Evolutionary conservation across 2,113 vertebrate species (phyloP), one percentile per base, ranked within the genome.

Genomic region (Turdus rufiventris): DNA sequence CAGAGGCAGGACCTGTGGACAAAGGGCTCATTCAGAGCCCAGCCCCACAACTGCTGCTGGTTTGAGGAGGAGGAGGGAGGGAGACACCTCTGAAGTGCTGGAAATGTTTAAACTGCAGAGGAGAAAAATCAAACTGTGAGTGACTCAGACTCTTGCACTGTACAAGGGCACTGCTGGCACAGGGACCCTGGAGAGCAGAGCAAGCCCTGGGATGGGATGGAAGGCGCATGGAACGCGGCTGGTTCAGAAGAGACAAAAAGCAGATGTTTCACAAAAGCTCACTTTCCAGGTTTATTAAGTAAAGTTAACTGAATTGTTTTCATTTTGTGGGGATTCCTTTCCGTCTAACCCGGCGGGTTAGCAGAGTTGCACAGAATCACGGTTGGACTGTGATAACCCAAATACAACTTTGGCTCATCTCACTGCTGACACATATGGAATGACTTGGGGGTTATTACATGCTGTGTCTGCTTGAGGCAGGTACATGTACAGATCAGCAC

Each of bases 371-470:
- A 94, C 93, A 94, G 95, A 96, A 96, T 96, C 96, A 96, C 85
- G 85, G 96, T 42, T 95, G 94, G 93, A 95, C 95, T 96, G 94
- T 95, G 96, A 96, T 96, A 95, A 97, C 89, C 96, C 96, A 97
- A 96, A 97, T 94, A 96, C 95, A 95, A 96, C 96, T 96, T 96
- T 96, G 96, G 96, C 95, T 96, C 95, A 95, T 97, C 96, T 96
- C 96, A 96, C 95, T 6, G 96, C 94, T 93, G 96, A 96, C 94
- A 95, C 94, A 62, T 96, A 94, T 96, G 96, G 96, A 97, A 96
- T 96, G 96, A 96, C 92, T 96, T 28, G 67, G 95, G 96, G 94
- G 62, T 85, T 96, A 95, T 94, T 95, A 96, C 95, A 96, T 97
- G 96, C 97, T 96, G 96, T 97, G 96, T 97, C 97, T 97, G 96